Evolutionary conservation across 2,888 invertebrate species (phyloP).

Genomic region (Thyatira batis): DNA sequence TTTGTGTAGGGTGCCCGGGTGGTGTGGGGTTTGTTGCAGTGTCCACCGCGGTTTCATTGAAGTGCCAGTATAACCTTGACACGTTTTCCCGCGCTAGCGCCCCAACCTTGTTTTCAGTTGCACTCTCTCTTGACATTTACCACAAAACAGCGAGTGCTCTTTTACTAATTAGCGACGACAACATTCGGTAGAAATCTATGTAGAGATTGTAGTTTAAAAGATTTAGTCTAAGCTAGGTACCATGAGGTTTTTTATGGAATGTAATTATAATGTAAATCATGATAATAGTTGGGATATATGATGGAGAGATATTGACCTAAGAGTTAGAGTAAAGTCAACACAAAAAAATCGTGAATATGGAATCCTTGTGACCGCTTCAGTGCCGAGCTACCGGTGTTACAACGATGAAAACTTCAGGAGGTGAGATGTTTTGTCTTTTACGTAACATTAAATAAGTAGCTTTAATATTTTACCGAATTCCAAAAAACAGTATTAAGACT

Average conservation of each 20-base stretch:
- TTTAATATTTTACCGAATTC: too few relatives aligned
- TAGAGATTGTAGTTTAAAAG: constrained; percentile 10
- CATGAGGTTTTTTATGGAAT: not conserved
- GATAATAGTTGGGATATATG: constrained; percentile 21
- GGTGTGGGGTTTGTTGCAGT: constrained; percentile 55
- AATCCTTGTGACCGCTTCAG: constrained; percentile 52
- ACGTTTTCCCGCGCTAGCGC: constrained; percentile 76
- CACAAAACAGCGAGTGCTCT: constrained; percentile 58
- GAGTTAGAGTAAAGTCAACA: constrained; percentile 16
- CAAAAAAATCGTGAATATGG: constrained; percentile 41
- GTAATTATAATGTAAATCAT: constrained; percentile 1
- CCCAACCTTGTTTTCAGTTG: constrained; percentile 73
- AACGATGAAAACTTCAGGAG: constrained; percentile 65
- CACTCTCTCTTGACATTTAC: constrained; percentile 74
- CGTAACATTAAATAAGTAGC: not conserved
- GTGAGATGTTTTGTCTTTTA: constrained; percentile 38
- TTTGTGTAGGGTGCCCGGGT: constrained; percentile 38
- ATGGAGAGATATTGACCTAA: constrained; percentile 19
- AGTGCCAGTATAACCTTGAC: constrained; percentile 74
- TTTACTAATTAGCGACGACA: constrained; percentile 50
- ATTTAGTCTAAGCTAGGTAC: not conserved
- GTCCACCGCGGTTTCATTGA: constrained; percentile 60
- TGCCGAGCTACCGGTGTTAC: constrained; percentile 40
- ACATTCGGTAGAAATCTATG: constrained; percentile 14
- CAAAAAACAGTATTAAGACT: too few relatives aligned